phyloP scores from a whole-genome alignment of 1,140 invertebrate genomes.

The Triops cancriformis region DNA sequence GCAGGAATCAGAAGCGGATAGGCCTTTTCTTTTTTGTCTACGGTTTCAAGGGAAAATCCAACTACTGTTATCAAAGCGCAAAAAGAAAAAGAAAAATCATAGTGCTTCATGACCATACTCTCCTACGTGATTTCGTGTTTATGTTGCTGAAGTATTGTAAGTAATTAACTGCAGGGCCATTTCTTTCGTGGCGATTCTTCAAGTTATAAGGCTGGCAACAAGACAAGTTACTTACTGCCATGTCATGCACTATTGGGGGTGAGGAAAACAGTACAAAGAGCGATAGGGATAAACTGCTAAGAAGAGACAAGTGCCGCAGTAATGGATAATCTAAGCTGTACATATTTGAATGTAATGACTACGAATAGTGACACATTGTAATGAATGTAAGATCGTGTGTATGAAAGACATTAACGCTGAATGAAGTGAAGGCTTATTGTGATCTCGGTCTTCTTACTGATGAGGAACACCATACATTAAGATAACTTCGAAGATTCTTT shows the following conservation, averaged over 20 bases:
- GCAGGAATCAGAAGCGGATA: background rate
- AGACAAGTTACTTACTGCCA: background rate
- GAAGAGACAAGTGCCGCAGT: background rate
- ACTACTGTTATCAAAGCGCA: background rate
- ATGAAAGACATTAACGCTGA: background rate
- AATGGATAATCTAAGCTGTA: background rate
- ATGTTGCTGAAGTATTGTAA: constrained; percentile 4
- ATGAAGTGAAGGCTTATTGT: constrained; percentile 10
- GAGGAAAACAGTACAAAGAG: background rate
- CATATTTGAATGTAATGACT: background rate
- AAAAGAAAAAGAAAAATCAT: no score
- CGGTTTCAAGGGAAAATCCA: background rate
- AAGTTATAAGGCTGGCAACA: background rate
- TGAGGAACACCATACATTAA: background rate
- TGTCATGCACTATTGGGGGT: background rate
- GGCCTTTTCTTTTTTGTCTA: background rate
- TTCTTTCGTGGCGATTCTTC: background rate
- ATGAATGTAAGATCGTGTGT: background rate
- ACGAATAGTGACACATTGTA: background rate
- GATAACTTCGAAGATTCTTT: background rate
- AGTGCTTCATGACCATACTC: background rate
- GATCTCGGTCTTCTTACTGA: constrained; percentile 1
- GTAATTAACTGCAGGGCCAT: background rate
- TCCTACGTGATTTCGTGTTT: background rate
- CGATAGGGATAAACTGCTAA: background rate